phyloP scores from a whole-genome alignment of 2,888 invertebrate species.

The Noctua pronuba region DNA sequence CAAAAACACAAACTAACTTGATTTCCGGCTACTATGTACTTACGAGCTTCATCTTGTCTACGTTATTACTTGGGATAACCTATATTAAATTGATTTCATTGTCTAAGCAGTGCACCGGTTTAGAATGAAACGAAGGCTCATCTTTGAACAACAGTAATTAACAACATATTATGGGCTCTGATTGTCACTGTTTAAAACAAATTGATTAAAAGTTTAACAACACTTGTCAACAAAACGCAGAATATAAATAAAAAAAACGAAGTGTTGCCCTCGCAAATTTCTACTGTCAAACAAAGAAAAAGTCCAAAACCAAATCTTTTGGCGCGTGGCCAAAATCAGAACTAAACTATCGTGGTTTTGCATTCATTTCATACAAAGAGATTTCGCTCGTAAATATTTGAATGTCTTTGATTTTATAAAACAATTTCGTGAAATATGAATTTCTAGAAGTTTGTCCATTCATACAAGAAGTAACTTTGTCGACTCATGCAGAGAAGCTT shows the following conservation, averaged over 20 bases:
- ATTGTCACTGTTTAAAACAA: not conserved
- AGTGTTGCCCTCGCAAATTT: not conserved
- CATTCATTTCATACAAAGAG: no score
- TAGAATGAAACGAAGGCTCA: not conserved
- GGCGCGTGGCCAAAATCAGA: not conserved
- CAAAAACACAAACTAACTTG: not conserved
- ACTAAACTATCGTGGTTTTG: not conserved
- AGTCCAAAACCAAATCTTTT: not conserved
- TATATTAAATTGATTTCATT: constrained; percentile 14
- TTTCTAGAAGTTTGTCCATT: no score
- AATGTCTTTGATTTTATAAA: no score
- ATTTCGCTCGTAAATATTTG: no score
- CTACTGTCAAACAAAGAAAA: not conserved
- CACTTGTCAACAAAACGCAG: not conserved
- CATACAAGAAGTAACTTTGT: no score
- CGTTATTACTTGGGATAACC: constrained; percentile 15
- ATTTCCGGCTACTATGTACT: constrained; percentile 34
- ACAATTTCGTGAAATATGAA: no score
- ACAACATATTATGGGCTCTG: not conserved
- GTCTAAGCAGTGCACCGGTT: not conserved
- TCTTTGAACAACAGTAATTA: not conserved
- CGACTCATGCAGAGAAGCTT: no score
- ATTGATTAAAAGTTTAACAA: not conserved
- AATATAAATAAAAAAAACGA: not conserved
- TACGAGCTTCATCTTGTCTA: constrained; percentile 70